Evolutionary conservation across 2,888 invertebrate genomes (phyloP).

Genomic region (Xestia rhomboidea): DNA sequence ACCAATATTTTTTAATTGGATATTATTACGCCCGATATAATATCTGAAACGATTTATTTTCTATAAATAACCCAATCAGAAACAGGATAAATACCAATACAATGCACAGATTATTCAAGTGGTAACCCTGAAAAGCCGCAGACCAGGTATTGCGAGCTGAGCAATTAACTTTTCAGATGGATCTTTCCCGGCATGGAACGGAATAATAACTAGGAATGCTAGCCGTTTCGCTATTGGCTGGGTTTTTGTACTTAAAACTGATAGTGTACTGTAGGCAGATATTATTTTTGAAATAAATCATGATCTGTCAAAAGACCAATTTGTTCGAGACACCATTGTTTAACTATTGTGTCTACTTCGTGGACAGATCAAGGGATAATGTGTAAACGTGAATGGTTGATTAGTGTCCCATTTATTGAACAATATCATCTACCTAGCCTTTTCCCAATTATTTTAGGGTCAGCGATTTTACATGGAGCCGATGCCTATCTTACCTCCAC

Average conservation of each 20-base stretch:
- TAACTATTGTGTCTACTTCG: no score
- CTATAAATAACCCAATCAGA: not conserved
- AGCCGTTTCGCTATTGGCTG: conserved; percentile 64
- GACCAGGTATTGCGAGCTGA: conserved; percentile 77
- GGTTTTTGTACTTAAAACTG: conserved; percentile 51
- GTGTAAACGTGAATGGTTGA: not conserved
- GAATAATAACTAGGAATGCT: conserved; percentile 75
- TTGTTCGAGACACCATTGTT: no score
- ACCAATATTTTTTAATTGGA: not conserved
- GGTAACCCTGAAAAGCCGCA: conserved; percentile 74
- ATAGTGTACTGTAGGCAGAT: not conserved
- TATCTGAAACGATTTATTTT: not conserved
- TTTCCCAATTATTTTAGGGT: not conserved
- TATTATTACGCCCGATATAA: not conserved
- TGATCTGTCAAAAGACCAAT: no score
- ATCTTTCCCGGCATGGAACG: conserved; percentile 76
- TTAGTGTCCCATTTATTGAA: not conserved
- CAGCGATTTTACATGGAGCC: no score
- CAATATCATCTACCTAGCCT: not conserved
- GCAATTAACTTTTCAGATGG: conserved; percentile 84
- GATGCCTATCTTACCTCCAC: no score
- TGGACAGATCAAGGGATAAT: no score
- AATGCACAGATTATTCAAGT: conserved; percentile 30
- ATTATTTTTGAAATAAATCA: not conserved
- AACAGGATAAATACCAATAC: conserved; percentile 2